Percentiles rank a stretch among this genome's conserved stretches.
phyloP scores from a whole-genome alignment of 1,140 invertebrate genomes.

The Ericerus pela region DNA sequence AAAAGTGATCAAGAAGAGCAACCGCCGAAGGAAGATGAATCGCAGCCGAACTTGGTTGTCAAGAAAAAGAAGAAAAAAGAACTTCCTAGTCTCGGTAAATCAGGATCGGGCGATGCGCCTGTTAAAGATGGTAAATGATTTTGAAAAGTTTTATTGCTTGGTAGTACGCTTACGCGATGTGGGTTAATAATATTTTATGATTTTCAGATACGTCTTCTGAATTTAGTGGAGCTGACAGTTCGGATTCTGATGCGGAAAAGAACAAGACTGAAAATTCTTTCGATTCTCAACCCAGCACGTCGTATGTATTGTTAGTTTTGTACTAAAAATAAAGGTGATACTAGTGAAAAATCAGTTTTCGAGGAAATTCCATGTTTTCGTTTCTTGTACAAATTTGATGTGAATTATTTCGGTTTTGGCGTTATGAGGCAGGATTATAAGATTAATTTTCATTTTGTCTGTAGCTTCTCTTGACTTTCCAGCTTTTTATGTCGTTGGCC shows the following conservation, averaged over 20 bases:
- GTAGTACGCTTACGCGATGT: not conserved
- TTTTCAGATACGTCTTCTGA: conserved; percentile 46
- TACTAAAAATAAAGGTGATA: not conserved
- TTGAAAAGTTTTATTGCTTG: not conserved
- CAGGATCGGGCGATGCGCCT: not conserved
- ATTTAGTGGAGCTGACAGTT: conserved; percentile 54
- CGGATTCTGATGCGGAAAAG: conserved; percentile 42
- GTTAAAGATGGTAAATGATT: conserved; percentile 7
- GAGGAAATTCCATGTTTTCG: no score
- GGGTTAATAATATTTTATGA: conserved; percentile 16
- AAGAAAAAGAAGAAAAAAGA: conserved; percentile 30
- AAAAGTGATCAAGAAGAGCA: conserved; percentile 37
- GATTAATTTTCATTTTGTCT: no score
- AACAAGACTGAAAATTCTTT: conserved; percentile 23
- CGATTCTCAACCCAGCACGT: not conserved
- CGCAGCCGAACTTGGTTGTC: not conserved
- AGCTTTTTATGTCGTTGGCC: no score
- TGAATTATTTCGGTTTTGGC: no score
- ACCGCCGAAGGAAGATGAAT: conserved; percentile 41
- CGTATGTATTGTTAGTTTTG: not conserved
- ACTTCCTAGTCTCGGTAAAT: conserved; percentile 5
- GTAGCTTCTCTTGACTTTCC: no score
- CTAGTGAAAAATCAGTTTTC: not conserved
- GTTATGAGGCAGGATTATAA: no score
- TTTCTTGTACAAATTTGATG: no score